Base-by-base conservation (phyloP, 2,888 invertebrate genomes). In the Linnaemya vulpina region DNA sequence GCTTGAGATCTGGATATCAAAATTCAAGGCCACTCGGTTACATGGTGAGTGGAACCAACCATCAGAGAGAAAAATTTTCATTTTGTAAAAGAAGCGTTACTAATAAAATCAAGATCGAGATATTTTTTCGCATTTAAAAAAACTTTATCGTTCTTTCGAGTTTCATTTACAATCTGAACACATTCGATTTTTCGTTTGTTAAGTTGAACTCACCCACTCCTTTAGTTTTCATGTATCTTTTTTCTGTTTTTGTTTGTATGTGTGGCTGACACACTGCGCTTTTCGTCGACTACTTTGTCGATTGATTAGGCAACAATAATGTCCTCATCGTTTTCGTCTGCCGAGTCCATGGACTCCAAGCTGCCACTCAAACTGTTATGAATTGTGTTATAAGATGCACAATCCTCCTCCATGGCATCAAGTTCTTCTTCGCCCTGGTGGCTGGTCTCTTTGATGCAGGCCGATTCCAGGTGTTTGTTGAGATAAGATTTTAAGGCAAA, bases 401-500 rank as follows among this genome's bases (percentile, higher is more conserved):
- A 30, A 30, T 30, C n/a, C 3, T 70, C 79, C 8, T 83, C 74
- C 3, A 68, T 22, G 4, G 10, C 78, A 13, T 77, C 68, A 8
- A 40, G 62, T 0, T 79, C 81, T 49, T 86, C 87, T 35, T 85
- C 88, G n/a, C 60, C 43, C 1, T 55, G 75, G 3, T 76, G 76
- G 22, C 51, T 40, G 70, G 87, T 85, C 68, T 95, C 95, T 87
- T 95, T 94, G 89, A 94, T 93, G 92, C 98, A 98, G 35, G 97
- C 96, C 49, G 97, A 96, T 93, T 98, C 98, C 90, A 96, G 95
- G 93, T 98, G 98, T 93, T 98, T 98, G 93, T 97, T 98, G 80
- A 98, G 94, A 93, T 98, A 98, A 87, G 98, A 98, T 93, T 98
- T 98, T 88, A 98, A 95, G 22, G 98, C 98, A 93, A 98, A 98